These are phyloP conservation scores for Odontocerum albicorne DNA, from an alignment of 2,888 invertebrate species.

Conservation along the genomic window DNA sequence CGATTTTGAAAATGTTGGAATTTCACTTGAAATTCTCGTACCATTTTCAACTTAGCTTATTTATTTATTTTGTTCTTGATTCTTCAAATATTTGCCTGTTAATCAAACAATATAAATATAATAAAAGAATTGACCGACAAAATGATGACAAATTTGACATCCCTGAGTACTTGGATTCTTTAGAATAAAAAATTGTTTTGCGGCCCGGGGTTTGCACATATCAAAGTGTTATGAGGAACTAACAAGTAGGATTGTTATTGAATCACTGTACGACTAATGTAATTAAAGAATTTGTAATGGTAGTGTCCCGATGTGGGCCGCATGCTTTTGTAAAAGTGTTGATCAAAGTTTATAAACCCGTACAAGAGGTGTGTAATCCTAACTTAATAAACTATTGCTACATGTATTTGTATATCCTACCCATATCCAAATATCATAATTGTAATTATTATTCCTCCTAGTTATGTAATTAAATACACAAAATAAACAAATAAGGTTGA, in stretches of 20 bases:
- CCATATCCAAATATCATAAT: conserved; percentile 37
- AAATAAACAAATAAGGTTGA: conserved; percentile 36
- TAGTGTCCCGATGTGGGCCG: conserved; percentile 34
- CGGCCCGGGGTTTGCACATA: conserved; percentile 35
- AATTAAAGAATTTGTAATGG: conserved; percentile 20
- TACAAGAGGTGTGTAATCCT: conserved; percentile 26
- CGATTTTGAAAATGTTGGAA: too few species aligned
- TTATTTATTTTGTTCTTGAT: too few species aligned
- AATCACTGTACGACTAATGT: conserved; percentile 27
- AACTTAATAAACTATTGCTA: conserved; percentile 25
- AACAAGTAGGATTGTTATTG: conserved; percentile 27
- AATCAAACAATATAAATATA: too few species aligned
- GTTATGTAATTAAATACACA: conserved; percentile 35
- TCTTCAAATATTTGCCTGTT: too few species aligned
- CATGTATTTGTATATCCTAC: conserved; percentile 36
- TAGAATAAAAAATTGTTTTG: conserved; percentile 16
- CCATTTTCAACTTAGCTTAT: too few species aligned
- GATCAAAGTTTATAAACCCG: conserved; percentile 21
- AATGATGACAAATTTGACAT: too few species aligned
- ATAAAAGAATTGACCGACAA: too few species aligned
- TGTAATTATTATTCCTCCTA: conserved; percentile 36
- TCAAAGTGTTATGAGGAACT: conserved; percentile 29
- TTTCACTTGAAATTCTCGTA: too few species aligned
- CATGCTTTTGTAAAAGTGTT: conserved; percentile 24
- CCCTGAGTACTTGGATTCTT: conserved; percentile 12